phyloP scores from a whole-genome alignment of 2,888 invertebrate species.

The Ochlodes sylvanus region DNA sequence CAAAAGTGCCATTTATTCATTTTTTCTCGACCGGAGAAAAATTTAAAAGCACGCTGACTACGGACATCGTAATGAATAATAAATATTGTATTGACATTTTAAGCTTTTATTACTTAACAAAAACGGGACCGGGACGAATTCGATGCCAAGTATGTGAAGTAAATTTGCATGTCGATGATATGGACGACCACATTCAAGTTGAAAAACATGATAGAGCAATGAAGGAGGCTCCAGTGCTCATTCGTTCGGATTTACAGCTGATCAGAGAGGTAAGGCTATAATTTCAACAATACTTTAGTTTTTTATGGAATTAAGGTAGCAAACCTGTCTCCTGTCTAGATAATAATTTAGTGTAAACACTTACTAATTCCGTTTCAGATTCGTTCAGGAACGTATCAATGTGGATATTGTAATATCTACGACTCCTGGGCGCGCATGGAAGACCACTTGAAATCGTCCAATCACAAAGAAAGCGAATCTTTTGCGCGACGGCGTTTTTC shows the following conservation, averaged over 20 bases:
- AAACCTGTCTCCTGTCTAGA: too few species aligned
- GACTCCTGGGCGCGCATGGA: constrained; percentile 44
- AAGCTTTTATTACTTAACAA: constrained; percentile 46
- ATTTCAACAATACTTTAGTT: background rate
- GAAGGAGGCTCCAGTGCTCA: constrained; percentile 44
- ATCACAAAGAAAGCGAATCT: constrained; percentile 47
- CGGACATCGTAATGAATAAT: constrained; percentile 53
- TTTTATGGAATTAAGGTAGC: too few species aligned
- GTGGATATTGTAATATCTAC: constrained; percentile 53
- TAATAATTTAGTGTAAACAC: too few species aligned
- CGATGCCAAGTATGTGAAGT: constrained; percentile 48
- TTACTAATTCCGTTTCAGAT: constrained; percentile 42
- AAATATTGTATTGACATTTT: constrained; percentile 47
- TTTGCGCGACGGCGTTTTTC: constrained; percentile 16
- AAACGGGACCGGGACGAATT: background rate
- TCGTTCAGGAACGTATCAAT: constrained; percentile 48
- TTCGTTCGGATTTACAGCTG: constrained; percentile 53
- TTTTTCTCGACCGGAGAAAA: constrained; percentile 53
- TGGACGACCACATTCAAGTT: constrained; percentile 21
- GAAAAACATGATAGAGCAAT: constrained; percentile 42
- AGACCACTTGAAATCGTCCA: constrained; percentile 44
- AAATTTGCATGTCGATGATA: constrained; percentile 13
- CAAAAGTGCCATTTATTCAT: constrained; percentile 43
- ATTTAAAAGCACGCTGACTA: background rate
- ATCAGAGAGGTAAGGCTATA: constrained; percentile 57